Conservation (phyloP, 2,113 vertebrate genomes). For the Sphyrna mokarran region DNA sequence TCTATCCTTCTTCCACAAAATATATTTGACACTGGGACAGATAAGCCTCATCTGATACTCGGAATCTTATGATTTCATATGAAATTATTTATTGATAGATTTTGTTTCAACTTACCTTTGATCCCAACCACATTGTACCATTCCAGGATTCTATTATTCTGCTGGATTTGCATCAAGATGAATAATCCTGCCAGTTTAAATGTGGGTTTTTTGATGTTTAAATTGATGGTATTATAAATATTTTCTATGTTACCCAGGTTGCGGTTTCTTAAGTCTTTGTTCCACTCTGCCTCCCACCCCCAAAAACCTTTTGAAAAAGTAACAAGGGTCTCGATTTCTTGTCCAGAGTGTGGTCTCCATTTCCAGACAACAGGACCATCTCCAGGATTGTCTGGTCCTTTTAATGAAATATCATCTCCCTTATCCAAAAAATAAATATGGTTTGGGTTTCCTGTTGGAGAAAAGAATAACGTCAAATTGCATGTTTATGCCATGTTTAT, state of each 20-base stretch:
- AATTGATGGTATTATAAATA: neutral
- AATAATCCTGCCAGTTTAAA: neutral
- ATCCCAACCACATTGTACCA: neutral
- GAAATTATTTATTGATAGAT: no score
- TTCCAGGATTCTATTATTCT: neutral
- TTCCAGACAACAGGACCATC: neutral
- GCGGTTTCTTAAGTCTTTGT: neutral
- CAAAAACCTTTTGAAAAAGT: neutral
- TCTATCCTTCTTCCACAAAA: no score
- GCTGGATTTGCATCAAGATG: neutral
- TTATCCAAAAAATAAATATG: neutral
- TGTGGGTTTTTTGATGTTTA: neutral
- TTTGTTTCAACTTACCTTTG: neutral
- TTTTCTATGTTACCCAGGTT: neutral
- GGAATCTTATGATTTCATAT: no score
- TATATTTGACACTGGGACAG: neutral
- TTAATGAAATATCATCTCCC: neutral
- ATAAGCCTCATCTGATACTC: no score
- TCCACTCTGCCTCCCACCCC: neutral
- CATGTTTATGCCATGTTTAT: neutral
- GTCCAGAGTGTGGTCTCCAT: neutral
- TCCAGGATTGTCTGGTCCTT: neutral
- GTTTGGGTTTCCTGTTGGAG: neutral
- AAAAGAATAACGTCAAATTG: neutral
- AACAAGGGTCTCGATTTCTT: neutral